Percentiles rank a stretch among this genome's conserved stretches.
phyloP scores from a whole-genome alignment of 1,140 invertebrate genomes.

The Bombus waltoni region DNA sequence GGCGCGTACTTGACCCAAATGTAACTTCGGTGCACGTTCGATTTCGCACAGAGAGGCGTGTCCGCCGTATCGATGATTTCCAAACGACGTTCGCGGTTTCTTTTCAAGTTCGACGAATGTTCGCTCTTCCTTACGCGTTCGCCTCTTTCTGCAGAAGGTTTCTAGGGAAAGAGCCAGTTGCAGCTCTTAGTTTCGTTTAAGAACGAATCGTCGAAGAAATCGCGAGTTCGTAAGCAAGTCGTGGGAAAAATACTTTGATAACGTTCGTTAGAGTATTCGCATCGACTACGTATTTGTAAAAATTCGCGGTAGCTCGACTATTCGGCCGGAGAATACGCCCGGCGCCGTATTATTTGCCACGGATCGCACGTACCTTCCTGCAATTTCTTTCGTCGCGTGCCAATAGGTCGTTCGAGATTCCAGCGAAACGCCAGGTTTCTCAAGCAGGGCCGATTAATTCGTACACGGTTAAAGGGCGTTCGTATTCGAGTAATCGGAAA shows the following conservation, averaged over 20 bases:
- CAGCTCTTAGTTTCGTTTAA: too few relatives aligned
- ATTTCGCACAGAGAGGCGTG: not conserved
- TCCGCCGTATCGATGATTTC: not conserved
- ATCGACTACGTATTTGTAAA: too few relatives aligned
- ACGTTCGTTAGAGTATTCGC: too few relatives aligned
- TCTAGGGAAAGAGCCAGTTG: too few relatives aligned
- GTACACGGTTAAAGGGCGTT: not conserved
- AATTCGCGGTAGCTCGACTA: too few relatives aligned
- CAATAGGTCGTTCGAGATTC: not conserved
- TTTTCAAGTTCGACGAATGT: not conserved
- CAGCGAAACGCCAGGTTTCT: not conserved
- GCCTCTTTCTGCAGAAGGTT: accelerated
- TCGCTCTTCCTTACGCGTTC: too few relatives aligned
- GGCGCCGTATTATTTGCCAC: too few relatives aligned
- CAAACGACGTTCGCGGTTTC: not conserved
- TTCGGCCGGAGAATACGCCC: too few relatives aligned
- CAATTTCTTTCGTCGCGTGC: not conserved
- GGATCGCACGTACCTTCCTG: too few relatives aligned
- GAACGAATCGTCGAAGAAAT: too few relatives aligned
- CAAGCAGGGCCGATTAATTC: not conserved
- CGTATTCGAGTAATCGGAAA: not conserved
- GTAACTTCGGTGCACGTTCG: not conserved
- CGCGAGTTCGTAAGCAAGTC: too few relatives aligned
- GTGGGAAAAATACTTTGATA: too few relatives aligned
- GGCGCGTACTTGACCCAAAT: slow-evolving; percentile 18